Evolutionary conservation across 2,888 invertebrate species (phyloP).

Genomic region (Alloplasta piceator): DNA sequence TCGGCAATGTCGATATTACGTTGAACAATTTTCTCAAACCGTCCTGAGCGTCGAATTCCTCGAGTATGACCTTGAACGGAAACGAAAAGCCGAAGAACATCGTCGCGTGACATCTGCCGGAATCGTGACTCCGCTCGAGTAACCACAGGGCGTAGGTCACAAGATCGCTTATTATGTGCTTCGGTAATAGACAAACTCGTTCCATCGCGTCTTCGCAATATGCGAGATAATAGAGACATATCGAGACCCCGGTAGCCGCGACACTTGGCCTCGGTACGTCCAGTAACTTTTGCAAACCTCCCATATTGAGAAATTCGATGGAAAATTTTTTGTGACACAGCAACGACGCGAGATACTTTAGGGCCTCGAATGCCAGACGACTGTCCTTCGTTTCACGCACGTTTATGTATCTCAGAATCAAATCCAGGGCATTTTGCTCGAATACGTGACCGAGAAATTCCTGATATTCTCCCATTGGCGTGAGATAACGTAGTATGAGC

Average conservation of each 20-base stretch:
- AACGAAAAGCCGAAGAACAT: slow-evolving; percentile 99
- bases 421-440: slow-evolving; percentile 94
- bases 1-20: slow-evolving; percentile 95
- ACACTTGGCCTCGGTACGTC: slow-evolving; percentile 97
- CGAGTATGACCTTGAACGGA: slow-evolving; percentile 95
- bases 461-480: slow-evolving; percentile 98
- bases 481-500: slow-evolving; percentile 96
- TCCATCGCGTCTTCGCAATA: slow-evolving; percentile 99
- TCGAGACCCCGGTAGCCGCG: slow-evolving; percentile 97
- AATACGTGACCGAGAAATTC: slow-evolving; percentile 97
- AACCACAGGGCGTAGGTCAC: slow-evolving; percentile 97
- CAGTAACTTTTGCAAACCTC: slow-evolving; percentile 93
- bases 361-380: slow-evolving; percentile 96
- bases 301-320: slow-evolving; percentile 95
- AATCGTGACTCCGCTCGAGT: slow-evolving; percentile 97
- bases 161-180: slow-evolving; percentile 90
- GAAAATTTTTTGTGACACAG: slow-evolving; percentile 99
- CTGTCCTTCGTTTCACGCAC: slow-evolving; percentile 95
- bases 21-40: slow-evolving; percentile 97
- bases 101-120: slow-evolving; percentile 98
- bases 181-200: slow-evolving; percentile 93
- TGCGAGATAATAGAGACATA: slow-evolving; percentile 97
- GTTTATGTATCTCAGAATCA: slow-evolving; percentile 96
- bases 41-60: slow-evolving; percentile 97
- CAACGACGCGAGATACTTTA: slow-evolving; percentile 96